Percentiles rank a stretch among this genome's conserved stretches.
Evolutionary conservation across 2,113 vertebrate species (phyloP).

Genomic region (Cynoglossus semilaevis): DNA sequence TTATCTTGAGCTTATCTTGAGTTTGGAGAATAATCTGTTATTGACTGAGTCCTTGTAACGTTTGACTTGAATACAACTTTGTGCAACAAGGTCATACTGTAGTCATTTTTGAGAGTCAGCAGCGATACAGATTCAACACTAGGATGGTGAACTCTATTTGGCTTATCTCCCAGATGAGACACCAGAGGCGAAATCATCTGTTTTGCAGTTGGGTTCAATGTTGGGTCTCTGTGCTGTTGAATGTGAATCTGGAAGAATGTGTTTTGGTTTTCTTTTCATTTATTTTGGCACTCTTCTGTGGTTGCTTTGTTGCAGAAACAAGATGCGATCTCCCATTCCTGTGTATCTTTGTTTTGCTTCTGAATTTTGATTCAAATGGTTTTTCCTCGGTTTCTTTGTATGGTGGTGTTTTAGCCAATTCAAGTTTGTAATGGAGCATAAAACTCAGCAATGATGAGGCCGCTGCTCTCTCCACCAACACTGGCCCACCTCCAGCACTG

Average conservation of each 20-base stretch:
- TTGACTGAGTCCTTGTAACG: no score
- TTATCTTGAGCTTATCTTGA: no score
- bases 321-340: constrained; percentile 8
- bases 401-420: constrained; percentile 18
- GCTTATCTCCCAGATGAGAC: background rate
- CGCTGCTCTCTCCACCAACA: constrained; percentile 29
- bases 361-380: constrained; percentile 29
- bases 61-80: background rate
- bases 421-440: constrained; percentile 32
- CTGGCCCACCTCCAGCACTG: constrained; percentile 39
- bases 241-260: background rate
- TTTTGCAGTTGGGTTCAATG: background rate
- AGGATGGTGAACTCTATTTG: constrained; percentile 12
- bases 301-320: constrained; percentile 9
- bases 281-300: background rate
- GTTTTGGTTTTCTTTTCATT: background rate
- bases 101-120: no score
- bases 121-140: background rate
- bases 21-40: no score
- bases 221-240: background rate
- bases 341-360: background rate
- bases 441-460: constrained; percentile 32
- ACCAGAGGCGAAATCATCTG: background rate
- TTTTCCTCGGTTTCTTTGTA: constrained; percentile 19
- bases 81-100: background rate